A percentile compares a stretch with the other conserved stretches of the same genome.
phyloP scores from a whole-genome alignment of 2,113 vertebrate species.

The Helogale parvula region DNA sequence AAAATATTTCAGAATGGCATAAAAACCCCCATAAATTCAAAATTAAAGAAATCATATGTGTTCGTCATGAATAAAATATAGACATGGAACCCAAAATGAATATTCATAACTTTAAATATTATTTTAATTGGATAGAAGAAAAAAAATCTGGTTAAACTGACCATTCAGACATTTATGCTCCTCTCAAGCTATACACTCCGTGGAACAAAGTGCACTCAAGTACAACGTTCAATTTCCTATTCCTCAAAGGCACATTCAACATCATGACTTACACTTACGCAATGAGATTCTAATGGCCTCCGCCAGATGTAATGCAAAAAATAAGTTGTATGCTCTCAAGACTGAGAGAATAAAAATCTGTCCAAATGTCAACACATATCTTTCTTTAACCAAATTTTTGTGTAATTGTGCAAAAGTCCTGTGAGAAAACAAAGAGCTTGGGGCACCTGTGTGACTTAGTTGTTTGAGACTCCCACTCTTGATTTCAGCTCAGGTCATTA shows the following conservation, averaged over 20 bases:
- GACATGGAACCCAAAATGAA: neutral
- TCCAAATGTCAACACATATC: neutral
- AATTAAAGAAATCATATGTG: neutral
- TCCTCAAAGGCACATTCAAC: conserved; percentile 38
- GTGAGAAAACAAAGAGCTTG: neutral
- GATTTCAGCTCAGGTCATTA: no score
- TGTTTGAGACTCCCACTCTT: no score
- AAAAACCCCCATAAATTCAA: neutral
- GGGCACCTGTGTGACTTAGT: no score
- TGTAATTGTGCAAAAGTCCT: conserved; percentile 4
- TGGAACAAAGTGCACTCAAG: neutral
- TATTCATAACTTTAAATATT: neutral
- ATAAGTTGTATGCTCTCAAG: neutral
- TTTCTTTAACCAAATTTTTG: neutral
- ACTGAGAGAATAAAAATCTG: conserved; percentile 37
- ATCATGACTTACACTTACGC: neutral
- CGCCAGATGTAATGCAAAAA: neutral
- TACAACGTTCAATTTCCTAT: neutral
- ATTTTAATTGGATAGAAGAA: neutral
- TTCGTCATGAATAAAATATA: conserved; percentile 9
- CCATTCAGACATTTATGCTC: neutral
- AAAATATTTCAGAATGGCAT: neutral
- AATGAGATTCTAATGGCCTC: neutral
- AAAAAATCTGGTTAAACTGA: neutral
- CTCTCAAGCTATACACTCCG: neutral